A percentile compares a stretch with the other conserved stretches of the same genome.
phyloP scores from a whole-genome alignment of 2,797 vertebrate genomes.

The Oryzias sinensis region DNA sequence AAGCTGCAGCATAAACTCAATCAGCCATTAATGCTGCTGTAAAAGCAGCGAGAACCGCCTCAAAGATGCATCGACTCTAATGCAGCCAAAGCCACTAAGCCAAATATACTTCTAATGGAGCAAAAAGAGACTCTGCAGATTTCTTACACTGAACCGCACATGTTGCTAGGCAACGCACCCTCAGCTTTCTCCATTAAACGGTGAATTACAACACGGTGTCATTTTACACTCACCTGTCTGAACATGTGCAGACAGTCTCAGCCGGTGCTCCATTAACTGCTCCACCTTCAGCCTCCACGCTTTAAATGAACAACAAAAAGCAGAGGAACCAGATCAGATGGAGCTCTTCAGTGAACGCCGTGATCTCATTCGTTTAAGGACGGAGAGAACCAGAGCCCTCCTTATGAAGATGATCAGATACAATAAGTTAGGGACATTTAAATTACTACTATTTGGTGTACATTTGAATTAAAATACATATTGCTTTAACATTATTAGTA shows the following conservation, averaged over 20 bases:
- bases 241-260: not conserved
- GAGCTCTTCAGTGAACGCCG: not conserved
- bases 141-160: not conserved
- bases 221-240: conserved; percentile 5
- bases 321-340: not conserved
- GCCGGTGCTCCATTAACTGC: not conserved
- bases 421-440: no score
- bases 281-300: not conserved
- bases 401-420: not conserved
- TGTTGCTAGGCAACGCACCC: conserved; percentile 17
- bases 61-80: not conserved
- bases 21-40: not conserved
- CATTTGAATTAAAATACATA: no score
- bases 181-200: conserved; percentile 3
- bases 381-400: not conserved
- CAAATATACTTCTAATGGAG: not conserved
- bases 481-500: no score
- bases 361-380: not conserved
- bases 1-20: not conserved
- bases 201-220: conserved; percentile 5
- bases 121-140: not conserved
- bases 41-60: not conserved
- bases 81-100: not conserved
- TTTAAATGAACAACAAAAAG: not conserved
- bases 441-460: no score